Evolutionary conservation across 64 coral and sea anemone genomes (phyloP).

Genomic region (Pachyseris speciosa): DNA sequence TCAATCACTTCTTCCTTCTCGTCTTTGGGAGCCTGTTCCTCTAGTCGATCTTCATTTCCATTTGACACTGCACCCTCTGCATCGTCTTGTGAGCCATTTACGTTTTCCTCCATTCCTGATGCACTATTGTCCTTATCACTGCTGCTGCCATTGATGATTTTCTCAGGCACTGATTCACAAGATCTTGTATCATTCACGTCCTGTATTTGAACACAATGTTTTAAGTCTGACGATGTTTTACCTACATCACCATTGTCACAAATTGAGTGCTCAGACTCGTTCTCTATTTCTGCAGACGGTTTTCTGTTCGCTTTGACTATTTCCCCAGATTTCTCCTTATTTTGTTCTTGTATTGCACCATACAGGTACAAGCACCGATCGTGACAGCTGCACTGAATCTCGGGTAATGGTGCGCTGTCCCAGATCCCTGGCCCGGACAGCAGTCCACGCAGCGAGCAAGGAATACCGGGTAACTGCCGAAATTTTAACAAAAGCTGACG

Average conservation of each 20-base stretch:
- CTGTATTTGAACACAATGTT: background rate
- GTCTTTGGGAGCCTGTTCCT: background rate
- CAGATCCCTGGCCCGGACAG: conserved; percentile 94
- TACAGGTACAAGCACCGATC: background rate
- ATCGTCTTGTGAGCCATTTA: background rate
- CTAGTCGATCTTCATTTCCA: background rate
- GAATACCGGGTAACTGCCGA: conserved; percentile 87
- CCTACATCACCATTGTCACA: background rate
- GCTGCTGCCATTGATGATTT: background rate
- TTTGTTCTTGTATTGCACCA: background rate
- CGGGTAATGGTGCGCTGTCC: conserved; percentile 95
- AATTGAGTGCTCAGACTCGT: background rate
- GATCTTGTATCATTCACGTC: background rate
- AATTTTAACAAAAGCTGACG: conserved; percentile 87
- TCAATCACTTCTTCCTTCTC: background rate
- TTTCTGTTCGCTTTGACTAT: background rate
- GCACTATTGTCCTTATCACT: background rate
- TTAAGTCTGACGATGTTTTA: background rate
- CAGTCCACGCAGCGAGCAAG: conserved; percentile 89
- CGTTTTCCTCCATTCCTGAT: background rate
- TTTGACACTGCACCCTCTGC: background rate
- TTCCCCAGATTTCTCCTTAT: background rate
- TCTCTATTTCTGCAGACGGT: background rate
- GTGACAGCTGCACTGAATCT: conserved; percentile 90
- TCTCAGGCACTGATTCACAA: background rate